Evolutionary conservation across 1,140 invertebrate species (phyloP).

Genomic region (Grapholita molesta): DNA sequence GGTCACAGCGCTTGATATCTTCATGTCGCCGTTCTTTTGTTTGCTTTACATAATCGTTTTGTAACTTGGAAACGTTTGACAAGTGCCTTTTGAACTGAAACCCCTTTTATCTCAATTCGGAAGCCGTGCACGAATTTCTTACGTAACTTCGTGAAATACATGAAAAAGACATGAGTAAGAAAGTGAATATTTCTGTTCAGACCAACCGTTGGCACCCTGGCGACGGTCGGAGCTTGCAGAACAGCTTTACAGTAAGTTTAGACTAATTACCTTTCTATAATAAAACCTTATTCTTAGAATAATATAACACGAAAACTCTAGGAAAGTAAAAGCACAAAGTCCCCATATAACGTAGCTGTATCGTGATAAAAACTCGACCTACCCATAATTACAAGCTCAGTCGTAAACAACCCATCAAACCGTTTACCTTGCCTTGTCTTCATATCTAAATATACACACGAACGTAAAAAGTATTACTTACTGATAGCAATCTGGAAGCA

Average conservation of each 20-base stretch:
- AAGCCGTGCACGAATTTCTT: background rate
- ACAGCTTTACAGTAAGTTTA: constrained; percentile 16
- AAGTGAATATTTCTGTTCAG: constrained; percentile 13
- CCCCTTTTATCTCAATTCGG: background rate
- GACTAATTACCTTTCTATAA: background rate
- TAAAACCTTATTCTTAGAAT: background rate
- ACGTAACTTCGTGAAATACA: background rate
- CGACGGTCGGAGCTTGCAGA: constrained; percentile 13
- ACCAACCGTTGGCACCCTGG: constrained; percentile 15
- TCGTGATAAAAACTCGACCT: background rate
- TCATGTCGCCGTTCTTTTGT: constrained; percentile 1
- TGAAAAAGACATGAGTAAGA: background rate
- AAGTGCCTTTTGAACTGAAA: background rate
- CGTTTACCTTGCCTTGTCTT: background rate
- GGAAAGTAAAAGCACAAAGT: background rate
- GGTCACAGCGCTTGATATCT: constrained; percentile 11
- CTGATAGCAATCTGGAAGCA: background rate
- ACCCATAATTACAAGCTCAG: background rate
- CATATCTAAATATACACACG: background rate
- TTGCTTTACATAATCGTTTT: constrained; percentile 11
- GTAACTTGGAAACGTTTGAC: constrained; percentile 6
- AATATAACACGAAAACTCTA: background rate
- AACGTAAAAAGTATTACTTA: background rate
- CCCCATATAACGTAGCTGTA: background rate
- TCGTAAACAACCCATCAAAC: background rate